Percentiles rank a stretch among this genome's conserved stretches.
Evolutionary conservation across 2,113 vertebrate genomes (phyloP).

Genomic region (Daphoenositta chrysoptera): DNA sequence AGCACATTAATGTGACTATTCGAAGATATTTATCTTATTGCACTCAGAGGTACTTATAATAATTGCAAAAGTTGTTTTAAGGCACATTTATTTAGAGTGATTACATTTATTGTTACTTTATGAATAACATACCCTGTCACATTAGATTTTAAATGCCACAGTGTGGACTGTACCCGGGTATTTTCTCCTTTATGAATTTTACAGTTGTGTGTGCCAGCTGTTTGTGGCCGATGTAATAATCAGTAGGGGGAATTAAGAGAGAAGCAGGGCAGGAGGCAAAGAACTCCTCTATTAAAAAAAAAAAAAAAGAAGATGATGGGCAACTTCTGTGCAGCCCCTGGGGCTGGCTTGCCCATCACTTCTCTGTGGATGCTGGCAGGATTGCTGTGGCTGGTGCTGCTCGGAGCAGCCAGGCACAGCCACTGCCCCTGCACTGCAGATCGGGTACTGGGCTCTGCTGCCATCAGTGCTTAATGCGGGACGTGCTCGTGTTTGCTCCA

Average conservation of each 20-base stretch:
- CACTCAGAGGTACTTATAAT: slow-evolving; percentile 65
- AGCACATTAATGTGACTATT: slow-evolving; percentile 67
- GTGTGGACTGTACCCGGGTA: neutral
- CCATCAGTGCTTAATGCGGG: neutral
- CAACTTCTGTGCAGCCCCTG: neutral
- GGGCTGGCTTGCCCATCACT: neutral
- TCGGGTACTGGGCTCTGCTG: accelerated
- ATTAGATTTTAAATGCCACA: slow-evolving; percentile 39
- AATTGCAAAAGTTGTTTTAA: slow-evolving; percentile 68
- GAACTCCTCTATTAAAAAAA: neutral
- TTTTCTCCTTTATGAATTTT: slow-evolving; percentile 9
- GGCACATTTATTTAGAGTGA: slow-evolving; percentile 63
- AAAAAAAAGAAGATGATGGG: neutral
- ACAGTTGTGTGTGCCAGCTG: neutral
- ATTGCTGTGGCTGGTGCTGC: accelerated
- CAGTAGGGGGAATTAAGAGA: neutral
- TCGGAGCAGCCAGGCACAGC: accelerated
- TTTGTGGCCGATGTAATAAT: neutral
- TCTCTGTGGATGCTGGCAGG: neutral
- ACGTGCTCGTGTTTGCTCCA: neutral
- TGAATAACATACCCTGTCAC: slow-evolving; percentile 7
- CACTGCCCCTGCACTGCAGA: neutral
- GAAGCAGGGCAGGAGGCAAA: neutral
- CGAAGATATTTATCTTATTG: slow-evolving; percentile 70
- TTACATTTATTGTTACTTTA: slow-evolving; percentile 57